Evolutionary conservation across 2,113 vertebrate genomes (phyloP), one percentile per base, ranked within the genome.

Genomic region (Eurystomus gularis): DNA sequence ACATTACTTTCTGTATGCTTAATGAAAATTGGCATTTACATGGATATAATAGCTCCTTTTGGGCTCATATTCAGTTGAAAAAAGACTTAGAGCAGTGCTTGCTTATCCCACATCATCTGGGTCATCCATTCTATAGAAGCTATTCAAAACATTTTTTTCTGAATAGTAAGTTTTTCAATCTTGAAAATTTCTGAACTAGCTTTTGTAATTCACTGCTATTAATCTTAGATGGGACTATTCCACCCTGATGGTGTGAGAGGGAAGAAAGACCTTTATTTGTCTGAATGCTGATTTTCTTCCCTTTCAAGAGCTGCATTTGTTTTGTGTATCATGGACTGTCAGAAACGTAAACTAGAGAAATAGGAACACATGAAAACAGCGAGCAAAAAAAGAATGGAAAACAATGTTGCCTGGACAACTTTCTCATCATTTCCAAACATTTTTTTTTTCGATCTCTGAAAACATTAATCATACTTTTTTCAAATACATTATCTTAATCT

Each of bases 351-450:
- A 39, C 76, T 73, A 21, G 37, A 88, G 86, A 78, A 90, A 86
- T 5, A 73, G 46, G 76, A 35, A 81, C 28, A 49, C 39, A 84
- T 91, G 61, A 71, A 95, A 93, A 71, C n/a, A 86, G 46, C 14
- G 84, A 93, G 55, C 54, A 86, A 86, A 88, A 91, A 72, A 88
- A 39, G 86, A 91, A 86, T 28, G 58, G 89, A 86, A 92, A 97
- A 81, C 66, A 92, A 94, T 91, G 95, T 96, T 97, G 86, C 88
- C 83, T 94, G 82, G 96, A 89, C 88, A 96, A 97, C 95, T 88
- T 95, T 75, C 60, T 75, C 72, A 51, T 48, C 46, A 20, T 94
- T 92, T 88, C 76, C 69, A 78, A 85, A 94, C 48, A 55, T 28
- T n/a, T 52, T 48, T 26, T 57, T 79, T 62, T 69, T 3, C n/a